A percentile compares a stretch with the other conserved stretches of the same genome.
Evolutionary conservation across 2,888 invertebrate genomes (phyloP).

Genomic region (Lymantria dispar): DNA sequence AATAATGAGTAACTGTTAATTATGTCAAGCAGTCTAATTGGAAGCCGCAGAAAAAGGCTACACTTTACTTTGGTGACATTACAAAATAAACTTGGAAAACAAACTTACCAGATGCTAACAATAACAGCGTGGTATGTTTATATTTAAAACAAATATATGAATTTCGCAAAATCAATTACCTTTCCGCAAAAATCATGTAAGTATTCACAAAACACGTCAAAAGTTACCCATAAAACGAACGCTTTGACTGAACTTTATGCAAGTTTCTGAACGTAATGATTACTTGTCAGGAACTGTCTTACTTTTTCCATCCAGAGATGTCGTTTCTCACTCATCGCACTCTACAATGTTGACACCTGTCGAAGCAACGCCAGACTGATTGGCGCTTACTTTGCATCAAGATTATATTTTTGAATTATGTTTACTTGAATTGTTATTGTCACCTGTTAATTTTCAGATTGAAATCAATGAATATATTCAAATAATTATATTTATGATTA

Average conservation of each 20-base stretch:
- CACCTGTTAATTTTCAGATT: not conserved
- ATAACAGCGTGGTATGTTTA: too few relatives aligned
- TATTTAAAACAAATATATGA: too few relatives aligned
- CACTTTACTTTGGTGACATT: too few relatives aligned
- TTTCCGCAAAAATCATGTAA: slow-evolving; percentile 37
- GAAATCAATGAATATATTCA: not conserved
- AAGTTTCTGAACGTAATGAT: slow-evolving; percentile 63
- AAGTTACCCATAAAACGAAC: slow-evolving; percentile 32
- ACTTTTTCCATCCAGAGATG: slow-evolving; percentile 14
- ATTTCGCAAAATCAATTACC: too few relatives aligned
- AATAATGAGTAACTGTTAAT: too few relatives aligned
- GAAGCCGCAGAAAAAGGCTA: too few relatives aligned
- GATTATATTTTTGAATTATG: slow-evolving; percentile 12
- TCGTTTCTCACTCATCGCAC: slow-evolving; percentile 23
- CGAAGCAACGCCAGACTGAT: slow-evolving; percentile 59
- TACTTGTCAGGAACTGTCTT: slow-evolving; percentile 58
- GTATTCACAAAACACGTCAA: slow-evolving; percentile 40
- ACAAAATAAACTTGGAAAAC: too few relatives aligned
- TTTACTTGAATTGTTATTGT: not conserved
- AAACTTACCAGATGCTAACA: too few relatives aligned
- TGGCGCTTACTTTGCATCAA: slow-evolving; percentile 36
- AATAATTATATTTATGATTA: not conserved
- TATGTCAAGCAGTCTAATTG: too few relatives aligned
- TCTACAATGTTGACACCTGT: slow-evolving; percentile 55
- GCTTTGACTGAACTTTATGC: slow-evolving; percentile 45